phyloP scores from a whole-genome alignment of 2,888 invertebrate genomes.

The Petrolisthes cinctipes region DNA sequence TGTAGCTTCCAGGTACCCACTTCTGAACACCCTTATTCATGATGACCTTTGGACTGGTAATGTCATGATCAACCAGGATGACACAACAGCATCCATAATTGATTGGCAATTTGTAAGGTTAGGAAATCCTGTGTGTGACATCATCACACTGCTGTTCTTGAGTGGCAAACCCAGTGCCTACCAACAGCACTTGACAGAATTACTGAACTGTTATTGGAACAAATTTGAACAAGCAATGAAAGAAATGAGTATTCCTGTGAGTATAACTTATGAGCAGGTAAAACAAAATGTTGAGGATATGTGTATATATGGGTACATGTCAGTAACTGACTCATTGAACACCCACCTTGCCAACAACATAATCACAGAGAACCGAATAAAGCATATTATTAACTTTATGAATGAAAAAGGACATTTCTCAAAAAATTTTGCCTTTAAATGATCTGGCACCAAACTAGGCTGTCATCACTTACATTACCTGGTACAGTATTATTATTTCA shows the following conservation, averaged over 20 bases:
- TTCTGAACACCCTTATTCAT: conserved; percentile 56
- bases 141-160: conserved; percentile 47
- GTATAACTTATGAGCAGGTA: too few species aligned
- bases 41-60: conserved; percentile 61
- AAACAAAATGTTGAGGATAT: conserved; percentile 39
- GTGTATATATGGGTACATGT: conserved; percentile 58
- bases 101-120: conserved; percentile 60
- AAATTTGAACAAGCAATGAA: conserved; percentile 39
- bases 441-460: too few species aligned
- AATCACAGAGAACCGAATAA: too few species aligned
- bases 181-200: conserved; percentile 45
- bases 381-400: too few species aligned
- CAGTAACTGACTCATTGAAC: conserved; percentile 44
- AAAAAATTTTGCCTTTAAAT: too few species aligned
- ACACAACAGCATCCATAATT: conserved; percentile 32
- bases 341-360: too few species aligned
- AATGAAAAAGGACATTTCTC: too few species aligned
- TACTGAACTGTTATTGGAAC: conserved; percentile 53
- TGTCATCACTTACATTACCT: too few species aligned
- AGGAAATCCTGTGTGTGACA: conserved; percentile 54
- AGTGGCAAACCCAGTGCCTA: conserved; percentile 44
- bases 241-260: too few species aligned
- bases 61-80: conserved; percentile 48
- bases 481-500: too few species aligned
- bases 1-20: conserved; percentile 21